Conservation (phyloP, 2,113 vertebrate genomes). For the Vulpes lagopus region DNA sequence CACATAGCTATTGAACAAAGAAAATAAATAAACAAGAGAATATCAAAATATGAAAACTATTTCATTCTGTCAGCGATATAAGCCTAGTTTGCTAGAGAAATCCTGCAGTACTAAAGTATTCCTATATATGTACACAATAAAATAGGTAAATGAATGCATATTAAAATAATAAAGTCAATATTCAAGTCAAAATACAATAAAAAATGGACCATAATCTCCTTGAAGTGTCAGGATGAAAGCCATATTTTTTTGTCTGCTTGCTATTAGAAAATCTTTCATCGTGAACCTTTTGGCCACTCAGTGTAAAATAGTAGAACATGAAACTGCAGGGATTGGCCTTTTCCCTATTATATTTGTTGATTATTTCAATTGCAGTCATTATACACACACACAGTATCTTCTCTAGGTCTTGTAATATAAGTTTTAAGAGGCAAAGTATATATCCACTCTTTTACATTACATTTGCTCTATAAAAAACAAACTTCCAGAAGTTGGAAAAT, state of each 20-base stretch:
- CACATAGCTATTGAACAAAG: background rate
- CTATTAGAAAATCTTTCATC: background rate
- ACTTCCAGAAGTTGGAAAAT: slow-evolving; percentile 22
- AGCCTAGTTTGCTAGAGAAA: slow-evolving; percentile 18
- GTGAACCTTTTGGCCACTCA: background rate
- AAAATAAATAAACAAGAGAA: background rate
- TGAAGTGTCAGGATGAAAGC: background rate
- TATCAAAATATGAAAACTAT: slow-evolving; percentile 16
- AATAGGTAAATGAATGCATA: background rate
- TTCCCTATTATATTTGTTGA: background rate
- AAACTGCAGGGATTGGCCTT: background rate
- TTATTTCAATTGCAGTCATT: background rate
- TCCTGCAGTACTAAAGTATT: background rate
- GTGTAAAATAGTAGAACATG: background rate
- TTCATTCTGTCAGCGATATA: background rate
- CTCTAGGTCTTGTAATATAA: slow-evolving; percentile 34
- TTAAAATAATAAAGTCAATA: slow-evolving; percentile 37
- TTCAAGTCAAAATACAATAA: slow-evolving; percentile 28
- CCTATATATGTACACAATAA: background rate
- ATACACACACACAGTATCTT: background rate
- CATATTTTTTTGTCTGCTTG: background rate
- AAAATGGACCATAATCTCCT: background rate
- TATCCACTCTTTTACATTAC: background rate
- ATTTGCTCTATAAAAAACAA: slow-evolving; percentile 46
- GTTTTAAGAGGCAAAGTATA: background rate